Evolutionary conservation across 2,113 vertebrate species (phyloP).

Genomic region (Anas platyrhynchos): DNA sequence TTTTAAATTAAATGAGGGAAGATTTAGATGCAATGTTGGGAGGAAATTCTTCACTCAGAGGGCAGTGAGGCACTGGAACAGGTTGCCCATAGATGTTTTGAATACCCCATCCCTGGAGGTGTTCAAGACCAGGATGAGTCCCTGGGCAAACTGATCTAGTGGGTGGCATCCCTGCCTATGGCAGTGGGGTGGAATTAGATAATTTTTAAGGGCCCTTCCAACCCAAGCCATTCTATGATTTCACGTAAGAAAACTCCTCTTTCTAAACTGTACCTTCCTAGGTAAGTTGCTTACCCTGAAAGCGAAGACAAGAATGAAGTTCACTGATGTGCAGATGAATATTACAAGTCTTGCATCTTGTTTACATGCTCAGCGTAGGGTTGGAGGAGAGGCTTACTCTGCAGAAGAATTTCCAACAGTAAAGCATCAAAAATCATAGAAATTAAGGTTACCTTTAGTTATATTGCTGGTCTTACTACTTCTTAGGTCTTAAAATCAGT

Average conservation of each 20-base stretch:
- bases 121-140: too few species aligned
- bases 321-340: neutral
- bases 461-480: neutral
- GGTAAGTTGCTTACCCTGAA: neutral
- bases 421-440: neutral
- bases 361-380: neutral
- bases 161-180: too few species aligned
- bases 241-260: neutral
- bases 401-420: neutral
- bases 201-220: too few species aligned
- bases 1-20: too few species aligned
- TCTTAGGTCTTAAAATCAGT: neutral
- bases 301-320: neutral
- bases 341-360: neutral
- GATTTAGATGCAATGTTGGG: too few species aligned
- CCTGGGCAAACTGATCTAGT: too few species aligned
- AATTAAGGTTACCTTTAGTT: neutral
- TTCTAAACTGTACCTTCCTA: neutral
- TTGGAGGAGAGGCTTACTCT: neutral
- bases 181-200: too few species aligned
- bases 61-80: too few species aligned
- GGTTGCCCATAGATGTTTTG: too few species aligned
- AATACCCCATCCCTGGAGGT: too few species aligned
- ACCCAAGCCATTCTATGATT: neutral
- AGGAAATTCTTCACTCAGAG: too few species aligned